A percentile compares a stretch with the other conserved stretches of the same genome.
phyloP scores from a whole-genome alignment of 2,797 vertebrate genomes.

The Gymnothorax reevesii region DNA sequence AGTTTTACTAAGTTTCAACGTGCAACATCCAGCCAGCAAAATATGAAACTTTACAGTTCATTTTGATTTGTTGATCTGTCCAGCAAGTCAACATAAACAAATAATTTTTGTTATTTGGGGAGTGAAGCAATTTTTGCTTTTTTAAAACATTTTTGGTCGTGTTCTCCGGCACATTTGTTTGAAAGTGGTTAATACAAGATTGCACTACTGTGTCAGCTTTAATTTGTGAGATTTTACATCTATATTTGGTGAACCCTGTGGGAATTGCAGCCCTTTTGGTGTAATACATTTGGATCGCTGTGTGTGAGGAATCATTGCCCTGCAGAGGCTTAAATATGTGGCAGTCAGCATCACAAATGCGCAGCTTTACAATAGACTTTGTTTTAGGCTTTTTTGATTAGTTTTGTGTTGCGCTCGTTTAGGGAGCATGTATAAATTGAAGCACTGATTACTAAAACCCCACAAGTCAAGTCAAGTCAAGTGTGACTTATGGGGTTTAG shows the following conservation, averaged over 20 bases:
- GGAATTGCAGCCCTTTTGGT: background rate
- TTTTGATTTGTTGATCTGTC: background rate
- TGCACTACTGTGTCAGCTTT: too few relatives aligned
- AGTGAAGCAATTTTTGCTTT: too few relatives aligned
- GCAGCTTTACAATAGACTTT: background rate
- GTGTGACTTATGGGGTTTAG: too few relatives aligned
- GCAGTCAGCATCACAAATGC: conserved; percentile 29
- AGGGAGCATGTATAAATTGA: background rate
- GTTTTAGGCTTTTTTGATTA: conserved; percentile 35
- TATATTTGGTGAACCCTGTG: too few relatives aligned
- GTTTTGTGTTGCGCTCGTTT: conserved; percentile 29
- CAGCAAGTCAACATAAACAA: too few relatives aligned
- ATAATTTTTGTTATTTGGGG: too few relatives aligned
- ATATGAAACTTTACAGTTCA: background rate
- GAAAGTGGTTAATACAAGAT: too few relatives aligned
- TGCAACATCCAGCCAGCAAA: conserved; percentile 62
- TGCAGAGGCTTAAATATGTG: background rate
- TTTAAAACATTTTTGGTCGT: too few relatives aligned
- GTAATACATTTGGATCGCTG: background rate
- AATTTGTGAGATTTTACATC: too few relatives aligned
- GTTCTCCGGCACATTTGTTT: too few relatives aligned
- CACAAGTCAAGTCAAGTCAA: too few relatives aligned
- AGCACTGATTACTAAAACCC: too few relatives aligned
- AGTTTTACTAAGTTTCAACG: conserved; percentile 68
- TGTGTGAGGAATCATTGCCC: background rate